Evolutionary conservation across 2,888 invertebrate species (phyloP), one percentile per base, ranked within the genome.

Genomic region (Cataglyphis rosenhaueri): DNA sequence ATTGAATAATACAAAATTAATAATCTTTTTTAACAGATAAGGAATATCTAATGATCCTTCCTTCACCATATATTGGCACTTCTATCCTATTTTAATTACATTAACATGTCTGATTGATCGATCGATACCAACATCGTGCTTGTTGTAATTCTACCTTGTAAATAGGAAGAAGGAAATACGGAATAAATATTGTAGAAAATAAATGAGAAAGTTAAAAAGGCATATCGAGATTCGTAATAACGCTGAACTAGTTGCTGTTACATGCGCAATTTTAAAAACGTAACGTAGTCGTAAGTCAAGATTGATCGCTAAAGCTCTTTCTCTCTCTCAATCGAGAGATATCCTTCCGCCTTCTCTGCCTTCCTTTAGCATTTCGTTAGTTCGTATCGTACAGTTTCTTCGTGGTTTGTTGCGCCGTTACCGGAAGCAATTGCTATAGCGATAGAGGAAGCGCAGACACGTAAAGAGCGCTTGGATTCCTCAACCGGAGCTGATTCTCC

Each of bases 351-450:
- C 62, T 64, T 55, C 73, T 73, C 55, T 61, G 66, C 68, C 66
- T 55, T 70, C 32, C 29, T 44, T 41, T 48, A 38, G 44, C 52
- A 52, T 38, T 62, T 41, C 25, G 41, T 12, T 41, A 48, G 6
- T 25, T 55, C 38, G 57, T 52, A 68, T 82, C 78, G 18, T 8
- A 44, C 41, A 57, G 25, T 70, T 78, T 70, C 70, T 70, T 74
- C 81, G 73, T 74, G 71, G 59, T 79, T 61, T n/a, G 75, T 38
- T 64, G 74, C 62, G 32, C 81, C 74, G 52, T 74, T 64, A 64
- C 81, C 75, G 75, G 81, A 81, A 75, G 75, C 64, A 73, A 52
- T 55, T 62, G 41, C 55, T 25, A 21, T 48, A 68, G 25, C 48
- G 76, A 70, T 78, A 59, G 78, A 59, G 78, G 61, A 79, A 71